Base-by-base conservation (phyloP, 2,888 invertebrate species). In the Boloria selene region DNA sequence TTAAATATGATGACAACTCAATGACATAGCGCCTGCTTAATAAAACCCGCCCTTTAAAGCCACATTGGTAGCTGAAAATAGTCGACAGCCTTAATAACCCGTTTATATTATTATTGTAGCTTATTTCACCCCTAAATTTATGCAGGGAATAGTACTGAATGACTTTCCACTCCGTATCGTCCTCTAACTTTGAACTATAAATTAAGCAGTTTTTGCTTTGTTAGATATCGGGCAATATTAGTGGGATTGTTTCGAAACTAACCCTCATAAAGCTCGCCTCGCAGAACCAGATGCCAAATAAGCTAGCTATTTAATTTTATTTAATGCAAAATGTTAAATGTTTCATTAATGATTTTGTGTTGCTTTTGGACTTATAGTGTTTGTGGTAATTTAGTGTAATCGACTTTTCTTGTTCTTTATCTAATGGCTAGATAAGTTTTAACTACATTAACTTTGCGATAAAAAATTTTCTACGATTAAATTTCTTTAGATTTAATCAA, bases 191-290 rank as follows among this genome's bases (percentile, higher is more conserved):
- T 49, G 22, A 49, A 62, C 58, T 70, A 82, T 87, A 86, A 86
- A 87, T 87, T 82, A 80, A 74, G 72, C 73, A 77, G 77, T 86
- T 87, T 87, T 87, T 86, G 79, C 78, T 79, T 86, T 84, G 82
- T 84, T 81, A 47, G 58, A 73, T 64, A 58, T 59, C 75, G 77
- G 74, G 70, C 77, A 79, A 82, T 85, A 85, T 86, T 85, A 86
- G 82, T 84, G 76, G 80, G 82, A 86, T 86, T 85, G 86, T 86
- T 86, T 80, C 72, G 72, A 70, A 77, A 81, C 77, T 78, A 75
- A 80, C 77, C 80, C 80, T 80, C 77, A 72, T 80, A 81, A 83
- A 81, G 77, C 77, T 77, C 49, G 58, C 58, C 56, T 70, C 61
- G 52, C 68, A 64, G 51, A 72, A 67, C 70, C 70, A 67, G 70